phyloP scores from a whole-genome alignment of 2,888 invertebrate species.

The Steinernema hermaphroditum region DNA sequence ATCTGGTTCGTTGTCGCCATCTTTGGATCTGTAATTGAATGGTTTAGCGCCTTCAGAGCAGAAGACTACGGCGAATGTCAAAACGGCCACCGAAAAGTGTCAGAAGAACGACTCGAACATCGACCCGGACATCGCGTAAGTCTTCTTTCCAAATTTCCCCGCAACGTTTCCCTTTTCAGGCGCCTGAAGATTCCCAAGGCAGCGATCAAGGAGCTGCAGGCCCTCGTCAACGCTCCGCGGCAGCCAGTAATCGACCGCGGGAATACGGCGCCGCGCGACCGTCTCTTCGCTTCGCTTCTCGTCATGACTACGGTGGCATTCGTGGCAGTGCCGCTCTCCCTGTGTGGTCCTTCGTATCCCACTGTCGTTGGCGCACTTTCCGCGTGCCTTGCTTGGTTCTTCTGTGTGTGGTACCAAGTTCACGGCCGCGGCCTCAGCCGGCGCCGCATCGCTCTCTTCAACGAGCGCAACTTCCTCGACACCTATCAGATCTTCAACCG shows the following conservation, averaged over 20 bases:
- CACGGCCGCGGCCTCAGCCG: constrained; percentile 29
- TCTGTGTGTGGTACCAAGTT: constrained; percentile 4
- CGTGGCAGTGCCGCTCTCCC: not conserved
- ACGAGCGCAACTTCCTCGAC: constrained; percentile 34
- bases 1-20: not conserved
- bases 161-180: not conserved
- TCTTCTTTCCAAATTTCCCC: not conserved
- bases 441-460: constrained; percentile 29
- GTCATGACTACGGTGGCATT: not conserved
- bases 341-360: not conserved
- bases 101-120: not conserved
- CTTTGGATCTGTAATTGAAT: not conserved
- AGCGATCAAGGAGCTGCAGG: constrained; percentile 31
- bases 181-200: constrained; percentile 31
- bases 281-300: constrained; percentile 28
- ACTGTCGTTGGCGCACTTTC: not conserved
- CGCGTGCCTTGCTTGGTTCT: not conserved
- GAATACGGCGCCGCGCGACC: constrained; percentile 21
- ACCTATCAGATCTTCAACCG: constrained; percentile 36
- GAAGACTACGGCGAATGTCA: not conserved
- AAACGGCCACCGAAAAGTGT: not conserved
- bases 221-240: constrained; percentile 8
- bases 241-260: not conserved
- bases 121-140: constrained; percentile 6
- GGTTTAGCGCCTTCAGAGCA: not conserved